These are phyloP conservation scores for Trematomus loennbergii DNA, from an alignment of 2,113 vertebrate species.

Conservation along the genomic window DNA sequence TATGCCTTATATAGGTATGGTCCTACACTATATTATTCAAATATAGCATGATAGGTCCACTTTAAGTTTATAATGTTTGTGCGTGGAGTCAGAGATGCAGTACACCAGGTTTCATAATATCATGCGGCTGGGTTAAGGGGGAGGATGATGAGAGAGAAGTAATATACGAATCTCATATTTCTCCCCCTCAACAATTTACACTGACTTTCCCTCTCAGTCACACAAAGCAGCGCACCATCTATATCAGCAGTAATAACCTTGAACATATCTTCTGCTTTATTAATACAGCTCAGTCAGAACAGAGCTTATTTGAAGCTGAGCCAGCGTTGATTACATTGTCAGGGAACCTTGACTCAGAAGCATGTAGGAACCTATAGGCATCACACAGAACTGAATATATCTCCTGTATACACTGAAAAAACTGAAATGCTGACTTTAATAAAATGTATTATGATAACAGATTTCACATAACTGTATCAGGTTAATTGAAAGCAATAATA, in stretches of 20 bases:
- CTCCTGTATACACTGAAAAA: not conserved
- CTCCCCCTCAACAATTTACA: constrained; percentile 47
- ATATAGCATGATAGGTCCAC: too few species aligned
- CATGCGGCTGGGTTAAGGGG: constrained; percentile 47
- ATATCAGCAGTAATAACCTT: constrained; percentile 80
- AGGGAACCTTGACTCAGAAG: constrained; percentile 60
- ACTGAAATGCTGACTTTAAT: too few species aligned
- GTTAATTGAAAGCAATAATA: too few species aligned
- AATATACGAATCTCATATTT: constrained; percentile 52
- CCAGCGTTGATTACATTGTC: constrained; percentile 77
- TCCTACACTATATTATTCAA: too few species aligned
- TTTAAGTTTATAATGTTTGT: too few species aligned
- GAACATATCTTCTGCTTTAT: constrained; percentile 75
- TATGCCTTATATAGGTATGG: too few species aligned
- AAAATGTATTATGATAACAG: too few species aligned
- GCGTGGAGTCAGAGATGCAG: constrained; percentile 24
- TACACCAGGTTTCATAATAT: constrained; percentile 47
- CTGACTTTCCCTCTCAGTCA: constrained; percentile 47
- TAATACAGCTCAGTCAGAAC: constrained; percentile 67
- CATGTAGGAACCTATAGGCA: constrained; percentile 39
- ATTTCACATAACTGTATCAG: too few species aligned
- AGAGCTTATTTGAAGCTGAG: constrained; percentile 71
- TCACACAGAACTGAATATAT: constrained; percentile 16
- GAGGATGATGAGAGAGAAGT: constrained; percentile 48
- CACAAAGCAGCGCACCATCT: constrained; percentile 31